These are phyloP conservation scores for Aporophyla lueneburgensis DNA, from an alignment of 2,888 invertebrate genomes.

Conservation along the genomic window DNA sequence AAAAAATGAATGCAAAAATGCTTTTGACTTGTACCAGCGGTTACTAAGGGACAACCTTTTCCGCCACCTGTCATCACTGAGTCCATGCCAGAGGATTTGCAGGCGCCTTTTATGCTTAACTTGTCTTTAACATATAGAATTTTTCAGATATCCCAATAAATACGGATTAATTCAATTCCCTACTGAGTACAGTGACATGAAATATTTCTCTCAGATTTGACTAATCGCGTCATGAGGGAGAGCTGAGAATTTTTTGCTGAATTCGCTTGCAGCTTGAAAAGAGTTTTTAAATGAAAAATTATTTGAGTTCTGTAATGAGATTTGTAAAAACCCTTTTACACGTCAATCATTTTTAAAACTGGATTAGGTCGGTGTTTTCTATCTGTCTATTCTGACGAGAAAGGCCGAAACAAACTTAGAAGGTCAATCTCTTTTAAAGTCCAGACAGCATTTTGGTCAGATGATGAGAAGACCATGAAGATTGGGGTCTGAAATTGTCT, in stretches of 20 bases:
- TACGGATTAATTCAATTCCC: constrained; percentile 42
- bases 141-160: constrained; percentile 60
- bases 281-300: neutral
- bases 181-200: constrained; percentile 18
- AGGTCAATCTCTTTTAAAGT: no score
- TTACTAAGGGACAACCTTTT: constrained; percentile 60
- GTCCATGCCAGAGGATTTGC: constrained; percentile 68
- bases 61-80: constrained; percentile 72
- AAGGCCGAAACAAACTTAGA: no score
- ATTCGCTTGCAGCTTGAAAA: constrained; percentile 3
- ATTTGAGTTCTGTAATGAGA: no score
- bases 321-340: no score
- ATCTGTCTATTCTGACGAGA: no score
- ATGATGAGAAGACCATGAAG: no score
- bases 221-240: constrained; percentile 49
- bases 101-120: constrained; percentile 78
- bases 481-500: no score
- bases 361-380: no score
- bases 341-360: no score
- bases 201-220: constrained; percentile 45
- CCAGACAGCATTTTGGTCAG: no score
- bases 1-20: constrained; percentile 23
- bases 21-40: constrained; percentile 59
- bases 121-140: constrained; percentile 80
- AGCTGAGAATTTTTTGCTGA: constrained; percentile 18